Percentiles rank a stretch among this genome's conserved stretches.
Conservation (phyloP, 1,140 invertebrate species). For the Nephila pilipes region DNA sequence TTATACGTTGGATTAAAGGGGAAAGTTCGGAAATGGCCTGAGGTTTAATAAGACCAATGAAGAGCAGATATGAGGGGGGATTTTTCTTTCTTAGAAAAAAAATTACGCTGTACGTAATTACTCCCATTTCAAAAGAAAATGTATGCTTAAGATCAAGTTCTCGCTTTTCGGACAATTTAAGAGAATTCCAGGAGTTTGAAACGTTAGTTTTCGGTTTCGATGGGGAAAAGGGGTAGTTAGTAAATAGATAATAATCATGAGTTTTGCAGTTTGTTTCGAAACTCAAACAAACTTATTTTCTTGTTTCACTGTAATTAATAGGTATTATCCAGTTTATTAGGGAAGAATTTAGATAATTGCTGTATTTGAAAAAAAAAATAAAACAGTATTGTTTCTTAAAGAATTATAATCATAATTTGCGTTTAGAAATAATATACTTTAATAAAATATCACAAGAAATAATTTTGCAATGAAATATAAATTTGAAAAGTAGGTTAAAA, state of each 20-base stretch:
- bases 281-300: background rate
- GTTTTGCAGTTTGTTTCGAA: background rate
- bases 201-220: background rate
- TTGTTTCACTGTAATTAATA: background rate
- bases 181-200: background rate
- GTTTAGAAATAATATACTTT: too few species aligned
- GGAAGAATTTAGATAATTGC: background rate
- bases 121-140: slow-evolving; percentile 4
- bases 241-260: background rate
- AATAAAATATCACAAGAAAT: too few species aligned
- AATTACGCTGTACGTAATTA: slow-evolving; percentile 6
- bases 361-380: background rate
- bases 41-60: slow-evolving; percentile 51
- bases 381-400: background rate
- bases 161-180: slow-evolving; percentile 4
- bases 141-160: background rate
- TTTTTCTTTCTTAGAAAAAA: slow-evolving; percentile 14
- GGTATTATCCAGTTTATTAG: background rate
- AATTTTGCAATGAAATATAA: too few species aligned
- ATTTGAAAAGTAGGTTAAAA: too few species aligned
- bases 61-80: background rate
- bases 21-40: slow-evolving; percentile 19
- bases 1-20: slow-evolving; percentile 60
- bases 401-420: too few species aligned
- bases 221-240: background rate